Conservation (phyloP, 2,797 vertebrate species). For the Coregonus ussuriensis region DNA sequence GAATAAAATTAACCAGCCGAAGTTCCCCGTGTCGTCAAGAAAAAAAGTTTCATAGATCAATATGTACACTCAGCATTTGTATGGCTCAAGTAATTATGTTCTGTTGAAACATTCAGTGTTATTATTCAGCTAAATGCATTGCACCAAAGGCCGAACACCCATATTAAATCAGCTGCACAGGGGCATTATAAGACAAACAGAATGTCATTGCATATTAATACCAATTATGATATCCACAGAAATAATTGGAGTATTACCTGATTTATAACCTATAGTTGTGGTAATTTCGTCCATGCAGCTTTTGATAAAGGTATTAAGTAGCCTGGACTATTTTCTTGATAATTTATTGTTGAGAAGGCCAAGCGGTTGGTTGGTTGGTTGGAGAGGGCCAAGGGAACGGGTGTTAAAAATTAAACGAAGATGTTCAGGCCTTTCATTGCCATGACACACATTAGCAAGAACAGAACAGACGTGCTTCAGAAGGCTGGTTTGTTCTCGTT, state of each 20-base stretch:
- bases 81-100: neutral
- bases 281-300: slow-evolving; percentile 17
- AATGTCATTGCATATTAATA: neutral
- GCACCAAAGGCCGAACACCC: neutral
- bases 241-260: neutral
- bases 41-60: neutral
- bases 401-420: slow-evolving; percentile 76
- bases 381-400: slow-evolving; percentile 55
- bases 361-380: slow-evolving; percentile 39
- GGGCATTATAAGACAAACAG: neutral
- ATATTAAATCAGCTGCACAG: neutral
- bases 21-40: neutral
- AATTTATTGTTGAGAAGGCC: slow-evolving; percentile 53
- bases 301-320: neutral
- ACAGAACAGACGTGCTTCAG: slow-evolving; percentile 84
- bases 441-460: slow-evolving; percentile 82
- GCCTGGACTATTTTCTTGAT: slow-evolving; percentile 27
- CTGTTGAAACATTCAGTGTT: neutral
- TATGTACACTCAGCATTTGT: neutral
- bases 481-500: slow-evolving; percentile 72
- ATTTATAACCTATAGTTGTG: neutral
- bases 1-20: neutral
- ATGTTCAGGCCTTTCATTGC: slow-evolving; percentile 82
- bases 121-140: neutral
- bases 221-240: neutral